Conservation (phyloP, 2,888 invertebrate species). For the Diabrotica balteata region DNA sequence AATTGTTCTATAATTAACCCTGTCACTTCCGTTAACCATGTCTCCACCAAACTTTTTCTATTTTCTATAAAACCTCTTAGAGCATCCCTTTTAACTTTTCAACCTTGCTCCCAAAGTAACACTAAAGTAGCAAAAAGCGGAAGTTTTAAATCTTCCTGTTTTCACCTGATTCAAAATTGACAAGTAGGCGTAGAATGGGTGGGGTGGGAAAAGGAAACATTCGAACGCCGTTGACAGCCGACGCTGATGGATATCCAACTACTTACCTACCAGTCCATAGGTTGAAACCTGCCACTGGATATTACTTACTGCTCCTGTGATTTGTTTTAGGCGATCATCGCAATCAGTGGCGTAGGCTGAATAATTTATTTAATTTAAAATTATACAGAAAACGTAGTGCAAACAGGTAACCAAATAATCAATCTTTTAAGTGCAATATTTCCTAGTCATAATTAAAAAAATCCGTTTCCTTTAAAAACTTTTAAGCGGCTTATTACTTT, state of each 20-base stretch:
- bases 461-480: too few relatives aligned
- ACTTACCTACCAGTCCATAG: conserved; percentile 13
- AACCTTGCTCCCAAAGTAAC: conserved; percentile 1
- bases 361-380: too few relatives aligned
- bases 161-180: conserved; percentile 25
- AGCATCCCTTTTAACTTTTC: conserved; percentile 7
- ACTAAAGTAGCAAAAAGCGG: conserved; percentile 9
- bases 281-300: conserved; percentile 10
- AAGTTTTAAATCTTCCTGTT: conserved; percentile 21
- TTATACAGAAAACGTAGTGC: too few relatives aligned
- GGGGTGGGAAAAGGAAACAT: conserved; percentile 17
- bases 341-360: neutral
- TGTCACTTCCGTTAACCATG: conserved; percentile 1
- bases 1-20: conserved; percentile 1
- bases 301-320: conserved; percentile 2
- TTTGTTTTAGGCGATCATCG: conserved; percentile 2
- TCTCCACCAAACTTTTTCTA: neutral
- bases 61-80: neutral
- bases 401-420: too few relatives aligned
- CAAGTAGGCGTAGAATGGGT: conserved; percentile 19
- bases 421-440: too few relatives aligned
- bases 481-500: too few relatives aligned
- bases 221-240: conserved; percentile 18
- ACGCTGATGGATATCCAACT: conserved; percentile 20
- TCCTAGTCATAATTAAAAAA: too few relatives aligned